These are phyloP conservation scores for Podabrus alpinus DNA, from an alignment of 2,888 invertebrate genomes.

Conservation along the genomic window DNA sequence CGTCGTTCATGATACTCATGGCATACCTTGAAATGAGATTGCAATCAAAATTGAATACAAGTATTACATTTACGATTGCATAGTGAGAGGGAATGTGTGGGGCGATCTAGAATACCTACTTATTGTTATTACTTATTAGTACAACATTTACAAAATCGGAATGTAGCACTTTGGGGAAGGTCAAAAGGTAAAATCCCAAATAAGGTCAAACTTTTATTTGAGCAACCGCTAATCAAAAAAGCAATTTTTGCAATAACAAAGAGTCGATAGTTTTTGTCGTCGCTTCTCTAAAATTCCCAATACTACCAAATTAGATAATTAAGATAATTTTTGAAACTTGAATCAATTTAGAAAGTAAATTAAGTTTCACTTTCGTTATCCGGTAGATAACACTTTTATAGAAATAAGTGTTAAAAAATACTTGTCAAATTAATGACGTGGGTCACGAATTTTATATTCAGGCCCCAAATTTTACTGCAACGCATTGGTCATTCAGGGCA, in stretches of 20 bases:
- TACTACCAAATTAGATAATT: background rate
- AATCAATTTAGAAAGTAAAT: conserved; percentile 12
- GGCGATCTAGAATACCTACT: conserved; percentile 1
- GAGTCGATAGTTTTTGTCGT: background rate
- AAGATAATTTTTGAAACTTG: conserved; percentile 1
- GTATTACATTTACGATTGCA: background rate
- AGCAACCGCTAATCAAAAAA: background rate
- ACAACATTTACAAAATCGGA: conserved; percentile 19
- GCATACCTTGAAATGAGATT: conserved; percentile 1
- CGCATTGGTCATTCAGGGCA: background rate
- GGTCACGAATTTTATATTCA: background rate
- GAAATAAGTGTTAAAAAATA: background rate
- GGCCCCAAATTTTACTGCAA: background rate
- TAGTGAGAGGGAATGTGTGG: conserved; percentile 1
- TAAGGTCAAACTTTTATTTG: background rate
- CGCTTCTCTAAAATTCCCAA: background rate
- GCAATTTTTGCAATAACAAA: background rate
- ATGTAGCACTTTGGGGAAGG: conserved; percentile 24
- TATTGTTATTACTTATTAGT: conserved; percentile 8
- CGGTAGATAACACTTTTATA: background rate
- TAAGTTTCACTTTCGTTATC: conserved; percentile 14
- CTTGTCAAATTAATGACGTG: background rate
- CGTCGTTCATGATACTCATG: background rate
- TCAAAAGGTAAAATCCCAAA: conserved; percentile 18
- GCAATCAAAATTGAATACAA: background rate